phyloP scores from a whole-genome alignment of 2,888 invertebrate species.

The Chelonus formosanus region DNA sequence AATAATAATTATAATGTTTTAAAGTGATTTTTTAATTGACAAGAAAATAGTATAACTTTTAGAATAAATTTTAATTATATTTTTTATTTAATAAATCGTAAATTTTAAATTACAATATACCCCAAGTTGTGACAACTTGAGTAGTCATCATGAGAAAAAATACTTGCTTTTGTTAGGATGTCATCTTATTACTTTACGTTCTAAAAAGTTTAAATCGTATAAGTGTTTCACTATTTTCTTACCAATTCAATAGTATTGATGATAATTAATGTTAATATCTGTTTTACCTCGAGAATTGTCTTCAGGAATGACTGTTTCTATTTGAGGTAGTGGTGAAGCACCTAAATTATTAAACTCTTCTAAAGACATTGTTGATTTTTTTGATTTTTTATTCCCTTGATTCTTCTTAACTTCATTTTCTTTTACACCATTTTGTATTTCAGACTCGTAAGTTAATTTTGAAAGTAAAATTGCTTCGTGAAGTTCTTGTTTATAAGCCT shows the following conservation, averaged over 20 bases:
- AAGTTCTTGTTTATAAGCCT: constrained; percentile 68
- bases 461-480: constrained; percentile 78
- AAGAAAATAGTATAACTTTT: constrained; percentile 23
- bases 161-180: no score
- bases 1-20: constrained; percentile 31
- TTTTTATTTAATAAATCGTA: no score
- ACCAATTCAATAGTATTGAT: no score
- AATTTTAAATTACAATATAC: no score
- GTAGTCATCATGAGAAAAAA: no score
- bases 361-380: constrained; percentile 78
- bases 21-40: constrained; percentile 4
- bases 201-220: no score
- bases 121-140: no score
- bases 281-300: constrained; percentile 43
- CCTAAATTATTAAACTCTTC: constrained; percentile 77
- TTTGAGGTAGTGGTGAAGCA: constrained; percentile 25
- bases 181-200: no score
- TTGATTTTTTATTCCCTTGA: constrained; percentile 68
- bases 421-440: constrained; percentile 45
- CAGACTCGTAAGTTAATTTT: constrained; percentile 70
- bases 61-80: no score
- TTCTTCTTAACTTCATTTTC: constrained; percentile 63
- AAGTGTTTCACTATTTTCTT: no score
- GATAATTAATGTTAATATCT: constrained; percentile 52
- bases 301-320: neutral